phyloP scores from a whole-genome alignment of 2,113 vertebrate genomes.

The Meles meles region DNA sequence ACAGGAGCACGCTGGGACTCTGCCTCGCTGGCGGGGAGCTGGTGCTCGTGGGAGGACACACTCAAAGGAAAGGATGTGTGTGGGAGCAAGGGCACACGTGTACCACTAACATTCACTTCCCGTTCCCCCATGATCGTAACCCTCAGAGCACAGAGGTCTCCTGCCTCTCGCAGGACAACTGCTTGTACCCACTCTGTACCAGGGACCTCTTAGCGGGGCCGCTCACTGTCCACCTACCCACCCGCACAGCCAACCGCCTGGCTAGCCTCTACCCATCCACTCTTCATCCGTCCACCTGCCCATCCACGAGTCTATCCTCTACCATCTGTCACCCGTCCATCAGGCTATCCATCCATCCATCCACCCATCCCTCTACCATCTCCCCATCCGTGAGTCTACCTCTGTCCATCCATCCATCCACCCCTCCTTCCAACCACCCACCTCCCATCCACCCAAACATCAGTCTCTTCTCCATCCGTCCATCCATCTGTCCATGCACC shows the following conservation, averaged over 20 bases:
- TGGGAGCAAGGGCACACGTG: fast-evolving
- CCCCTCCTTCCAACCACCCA: background rate
- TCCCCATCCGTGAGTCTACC: background rate
- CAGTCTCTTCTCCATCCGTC: background rate
- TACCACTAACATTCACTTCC: no score
- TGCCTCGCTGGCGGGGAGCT: background rate
- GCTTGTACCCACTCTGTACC: background rate
- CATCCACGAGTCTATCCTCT: background rate
- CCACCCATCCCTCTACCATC: background rate
- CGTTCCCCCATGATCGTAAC: fast-evolving
- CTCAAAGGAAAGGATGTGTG: background rate
- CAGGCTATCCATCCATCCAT: no score
- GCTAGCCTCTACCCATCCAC: background rate
- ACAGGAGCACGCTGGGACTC: background rate
- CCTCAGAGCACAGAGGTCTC: background rate
- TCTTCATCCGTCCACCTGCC: background rate
- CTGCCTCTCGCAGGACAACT: background rate
- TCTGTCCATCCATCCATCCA: no score
- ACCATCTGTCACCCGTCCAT: background rate
- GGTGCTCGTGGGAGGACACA: background rate
- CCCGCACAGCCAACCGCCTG: background rate
- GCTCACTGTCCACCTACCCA: background rate
- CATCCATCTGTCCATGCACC: background rate
- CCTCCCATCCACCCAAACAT: no score
- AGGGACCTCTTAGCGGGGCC: background rate